Percentiles rank a stretch among this genome's conserved stretches.
phyloP scores from a whole-genome alignment of 2,797 vertebrate species.

The Perodicticus potto region DNA sequence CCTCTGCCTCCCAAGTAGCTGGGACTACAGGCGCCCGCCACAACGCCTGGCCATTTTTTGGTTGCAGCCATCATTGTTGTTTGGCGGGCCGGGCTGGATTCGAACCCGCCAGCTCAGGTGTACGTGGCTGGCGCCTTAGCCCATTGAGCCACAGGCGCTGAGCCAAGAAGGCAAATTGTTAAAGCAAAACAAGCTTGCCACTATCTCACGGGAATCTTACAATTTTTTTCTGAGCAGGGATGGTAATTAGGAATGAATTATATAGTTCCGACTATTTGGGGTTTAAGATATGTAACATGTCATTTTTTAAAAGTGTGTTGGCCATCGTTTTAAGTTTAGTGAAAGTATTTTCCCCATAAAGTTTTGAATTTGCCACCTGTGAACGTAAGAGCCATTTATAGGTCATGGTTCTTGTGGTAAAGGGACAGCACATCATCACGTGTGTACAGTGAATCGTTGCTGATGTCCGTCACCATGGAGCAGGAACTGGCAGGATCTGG shows the following conservation, averaged over 20 bases:
- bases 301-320: neutral
- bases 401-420: neutral
- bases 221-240: neutral
- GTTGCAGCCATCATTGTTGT: no score
- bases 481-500: neutral
- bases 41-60: no score
- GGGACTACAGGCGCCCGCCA: no score
- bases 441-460: neutral
- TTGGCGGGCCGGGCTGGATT: no score
- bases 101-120: no score
- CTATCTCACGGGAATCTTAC: neutral
- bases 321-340: conserved; percentile 42
- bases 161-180: neutral
- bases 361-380: conserved; percentile 28
- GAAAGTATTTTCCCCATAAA: conserved; percentile 32
- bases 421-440: neutral
- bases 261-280: neutral
- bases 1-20: no score
- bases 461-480: neutral
- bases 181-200: neutral
- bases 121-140: no score
- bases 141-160: no score
- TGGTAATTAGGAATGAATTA: conserved; percentile 1
- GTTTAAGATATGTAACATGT: conserved; percentile 7
- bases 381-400: neutral